These are phyloP conservation scores for Holacanthella duospinosa DNA, from an alignment of 2,888 invertebrate genomes.

Conservation along the genomic window DNA sequence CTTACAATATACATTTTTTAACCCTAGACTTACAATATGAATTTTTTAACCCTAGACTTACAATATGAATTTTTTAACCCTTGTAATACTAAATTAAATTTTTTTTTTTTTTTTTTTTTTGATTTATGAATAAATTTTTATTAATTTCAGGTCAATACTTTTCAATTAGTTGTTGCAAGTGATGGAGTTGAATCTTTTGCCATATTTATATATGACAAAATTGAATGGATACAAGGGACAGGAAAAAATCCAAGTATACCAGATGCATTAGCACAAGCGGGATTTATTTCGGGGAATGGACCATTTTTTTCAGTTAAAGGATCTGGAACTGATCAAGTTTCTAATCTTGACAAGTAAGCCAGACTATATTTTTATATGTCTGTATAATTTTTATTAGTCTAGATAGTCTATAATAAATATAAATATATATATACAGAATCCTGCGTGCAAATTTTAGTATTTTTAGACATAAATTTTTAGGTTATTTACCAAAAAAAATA, in stretches of 20 bases:
- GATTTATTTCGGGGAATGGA: slow-evolving; percentile 76
- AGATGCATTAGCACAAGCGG: slow-evolving; percentile 87
- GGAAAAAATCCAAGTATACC: slow-evolving; percentile 62
- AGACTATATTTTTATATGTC: too few species aligned
- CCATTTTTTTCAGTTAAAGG: slow-evolving; percentile 63
- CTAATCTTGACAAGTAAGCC: slow-evolving; percentile 62
- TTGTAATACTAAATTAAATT: too few species aligned
- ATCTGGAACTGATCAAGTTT: slow-evolving; percentile 82
- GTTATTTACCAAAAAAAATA: neutral
- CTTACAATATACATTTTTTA: too few species aligned
- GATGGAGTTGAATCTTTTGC: slow-evolving; percentile 72
- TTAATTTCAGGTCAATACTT: slow-evolving; percentile 61
- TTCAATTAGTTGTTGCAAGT: slow-evolving; percentile 64
- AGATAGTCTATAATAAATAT: too few species aligned
- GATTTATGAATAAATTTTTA: too few species aligned
- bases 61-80: too few species aligned
- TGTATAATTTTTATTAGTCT: too few species aligned
- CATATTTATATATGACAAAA: slow-evolving; percentile 73
- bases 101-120: too few species aligned
- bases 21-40: too few species aligned
- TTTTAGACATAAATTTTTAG: neutral
- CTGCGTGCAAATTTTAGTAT: neutral
- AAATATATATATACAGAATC: too few species aligned
- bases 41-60: too few species aligned
- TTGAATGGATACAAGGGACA: slow-evolving; percentile 79